These are phyloP conservation scores for Lithophane leautieri DNA, from an alignment of 2,888 invertebrate species.

Conservation along the genomic window DNA sequence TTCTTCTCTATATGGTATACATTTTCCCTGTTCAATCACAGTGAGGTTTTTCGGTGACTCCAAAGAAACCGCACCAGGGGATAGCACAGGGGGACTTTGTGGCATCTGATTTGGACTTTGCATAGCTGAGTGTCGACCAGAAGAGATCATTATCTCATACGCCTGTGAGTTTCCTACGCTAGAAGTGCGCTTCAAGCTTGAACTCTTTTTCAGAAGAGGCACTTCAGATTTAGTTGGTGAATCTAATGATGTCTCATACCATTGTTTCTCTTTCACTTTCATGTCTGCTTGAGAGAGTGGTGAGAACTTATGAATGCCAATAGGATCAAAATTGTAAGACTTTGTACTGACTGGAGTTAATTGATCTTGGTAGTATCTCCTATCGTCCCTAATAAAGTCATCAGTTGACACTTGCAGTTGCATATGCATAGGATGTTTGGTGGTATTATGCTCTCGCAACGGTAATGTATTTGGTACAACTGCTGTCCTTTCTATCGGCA, in stretches of 20 bases:
- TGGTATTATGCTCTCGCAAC: conserved; percentile 82
- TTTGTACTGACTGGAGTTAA: conserved; percentile 86
- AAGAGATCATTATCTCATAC: conserved; percentile 84
- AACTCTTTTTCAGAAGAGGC: conserved; percentile 82
- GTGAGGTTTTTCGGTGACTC: conserved; percentile 96
- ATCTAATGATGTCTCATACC: conserved; percentile 93
- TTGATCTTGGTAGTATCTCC: conserved; percentile 80
- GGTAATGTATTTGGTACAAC: conserved; percentile 85
- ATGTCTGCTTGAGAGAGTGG: conserved; percentile 84
- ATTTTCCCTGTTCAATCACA: conserved; percentile 96
- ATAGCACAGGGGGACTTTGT: conserved; percentile 82
- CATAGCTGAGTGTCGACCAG: conserved; percentile 86
- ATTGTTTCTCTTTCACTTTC: conserved; percentile 91
- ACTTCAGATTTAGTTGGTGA: conserved; percentile 86
- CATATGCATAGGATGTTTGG: conserved; percentile 83
- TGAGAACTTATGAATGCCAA: conserved; percentile 85
- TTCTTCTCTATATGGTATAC: conserved; percentile 97
- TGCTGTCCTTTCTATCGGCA: conserved; percentile 79
- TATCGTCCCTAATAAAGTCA: conserved; percentile 81
- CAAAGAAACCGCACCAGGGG: conserved; percentile 90
- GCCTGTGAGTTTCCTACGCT: conserved; percentile 90
- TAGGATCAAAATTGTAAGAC: conserved; percentile 86
- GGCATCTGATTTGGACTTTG: conserved; percentile 83
- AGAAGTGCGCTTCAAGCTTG: conserved; percentile 89
- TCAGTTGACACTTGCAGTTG: conserved; percentile 87